Evolutionary conservation across 2,888 invertebrate genomes (phyloP), one percentile per base, ranked within the genome.

Genomic region (Nymphalis polychloros): DNA sequence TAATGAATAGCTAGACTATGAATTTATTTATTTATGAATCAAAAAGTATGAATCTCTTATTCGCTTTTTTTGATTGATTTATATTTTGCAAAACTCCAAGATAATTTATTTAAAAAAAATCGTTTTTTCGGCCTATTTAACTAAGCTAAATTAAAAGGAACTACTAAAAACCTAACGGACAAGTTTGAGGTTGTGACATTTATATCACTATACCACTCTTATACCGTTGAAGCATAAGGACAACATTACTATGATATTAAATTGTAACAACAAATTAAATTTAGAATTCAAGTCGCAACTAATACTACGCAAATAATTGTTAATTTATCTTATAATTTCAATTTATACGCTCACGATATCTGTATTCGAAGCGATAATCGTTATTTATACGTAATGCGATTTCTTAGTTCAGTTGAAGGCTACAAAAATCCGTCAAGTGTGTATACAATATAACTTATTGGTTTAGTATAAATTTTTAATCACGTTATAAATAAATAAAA

Each of bases 351-450:
- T 31, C 57, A 57, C 50, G 52, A 68, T 72, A 71, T 65, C 69
- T 67, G 47, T 57, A 57, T 69, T 50, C 53, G 63, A 59, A 31
- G 64, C 64, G 57, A 71, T 70, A 52, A 72, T 66, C 64, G 64
- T 68, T 68, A 71, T 70, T 72, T 69, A 74, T 70, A 67, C 69
- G 55, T 68, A 61, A 72, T 62, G 59, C 41, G 59, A 59, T 73
- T 69, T 70, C 67, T 67, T 59, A 67, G 68, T 67, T 60, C 50
- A 59, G 64, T 62, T 69, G 64, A 71, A 72, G 72, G 70, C 66
- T 65, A 70, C 71, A 71, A 75, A 74, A 70, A 71, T 57, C 64
- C 52, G 17, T 35, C 64, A 52, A 61, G 46, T 35, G 19, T 27
- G 48, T 64, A 17, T 19, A 13, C 13, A 27, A 5, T 1, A 31